phyloP scores from a whole-genome alignment of 2,797 vertebrate genomes.

The Anableps anableps region DNA sequence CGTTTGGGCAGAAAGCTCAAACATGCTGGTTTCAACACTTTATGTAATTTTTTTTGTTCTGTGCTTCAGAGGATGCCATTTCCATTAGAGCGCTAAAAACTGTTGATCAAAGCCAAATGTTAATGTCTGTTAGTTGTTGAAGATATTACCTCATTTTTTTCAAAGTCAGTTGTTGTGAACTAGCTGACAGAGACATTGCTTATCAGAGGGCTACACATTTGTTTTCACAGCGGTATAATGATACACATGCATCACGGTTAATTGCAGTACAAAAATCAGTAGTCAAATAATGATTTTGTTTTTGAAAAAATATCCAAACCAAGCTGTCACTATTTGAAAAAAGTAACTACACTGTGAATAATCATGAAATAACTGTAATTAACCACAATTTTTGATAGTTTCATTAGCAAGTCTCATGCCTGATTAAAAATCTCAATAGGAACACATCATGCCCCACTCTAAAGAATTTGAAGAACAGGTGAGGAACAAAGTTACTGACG shows the following conservation, averaged over 20 bases:
- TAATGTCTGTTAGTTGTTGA: background rate
- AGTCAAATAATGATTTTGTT: too few relatives aligned
- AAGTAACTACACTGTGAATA: background rate
- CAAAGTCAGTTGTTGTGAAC: background rate
- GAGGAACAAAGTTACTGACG: background rate
- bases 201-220: background rate
- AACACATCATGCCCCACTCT: background rate
- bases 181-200: background rate
- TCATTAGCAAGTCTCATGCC: background rate
- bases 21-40: background rate
- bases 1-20: slow-evolving; percentile 11
- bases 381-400: background rate
- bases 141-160: background rate
- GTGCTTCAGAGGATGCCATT: background rate
- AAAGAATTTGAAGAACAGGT: background rate
- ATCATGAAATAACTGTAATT: background rate
- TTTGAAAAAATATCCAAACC: background rate
- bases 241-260: background rate
- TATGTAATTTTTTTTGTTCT: background rate
- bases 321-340: background rate
- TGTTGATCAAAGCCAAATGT: background rate
- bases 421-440: background rate
- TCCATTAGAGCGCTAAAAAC: background rate
- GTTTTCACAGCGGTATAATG: background rate
- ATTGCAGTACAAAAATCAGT: background rate